Base-by-base conservation (phyloP, 2,797 vertebrate genomes). In the Myotis daubentonii region DNA sequence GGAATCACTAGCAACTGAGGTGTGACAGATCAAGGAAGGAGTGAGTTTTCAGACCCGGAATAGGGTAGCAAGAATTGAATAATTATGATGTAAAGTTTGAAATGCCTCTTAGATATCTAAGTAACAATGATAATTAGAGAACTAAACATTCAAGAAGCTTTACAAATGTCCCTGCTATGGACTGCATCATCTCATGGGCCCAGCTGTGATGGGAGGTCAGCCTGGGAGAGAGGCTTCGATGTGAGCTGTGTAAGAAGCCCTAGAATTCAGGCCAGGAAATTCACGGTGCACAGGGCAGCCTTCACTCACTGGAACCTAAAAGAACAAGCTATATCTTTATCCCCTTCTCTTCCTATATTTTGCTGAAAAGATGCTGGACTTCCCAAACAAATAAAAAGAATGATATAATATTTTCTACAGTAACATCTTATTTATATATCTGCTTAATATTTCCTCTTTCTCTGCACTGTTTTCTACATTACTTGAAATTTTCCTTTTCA, bases 401-500 rank as follows among this genome's bases (percentile, higher is more conserved):
- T 0, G 1, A 36, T 51, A n/a, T 11, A 80, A 4, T 66, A 71
- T 57, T 87, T 65, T 80, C 17, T 85, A 15, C 0, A 51, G 44
- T 22, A 75, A 51, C 6, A 70, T 65, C 12, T 91, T 87, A 68
- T 28, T 87, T 94, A 25, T 33, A 12, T 28, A 38, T 86, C 20
- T 47, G 3, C 6, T 15, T 38, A 68, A 53, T 76, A 70, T 49
- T 84, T 10, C 16, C 2, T 89, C 30, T 1, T 85, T 8, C 5
- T 53, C 3, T 79, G 13, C 1, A n/a, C 25, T 62, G 4, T 41
- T 71, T 90, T 84, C 44, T 75, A 47, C 1, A 4, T 88, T 78
- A 71, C 28, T 76, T 53, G 49, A 86, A 89, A 86, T 94, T 49
- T 30, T 65, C 70, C 13, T 57, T 92, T 71, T 91, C 8, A 53